phyloP scores from a whole-genome alignment of 64 coral and sea anemone genomes.

The Montipora foliosa region DNA sequence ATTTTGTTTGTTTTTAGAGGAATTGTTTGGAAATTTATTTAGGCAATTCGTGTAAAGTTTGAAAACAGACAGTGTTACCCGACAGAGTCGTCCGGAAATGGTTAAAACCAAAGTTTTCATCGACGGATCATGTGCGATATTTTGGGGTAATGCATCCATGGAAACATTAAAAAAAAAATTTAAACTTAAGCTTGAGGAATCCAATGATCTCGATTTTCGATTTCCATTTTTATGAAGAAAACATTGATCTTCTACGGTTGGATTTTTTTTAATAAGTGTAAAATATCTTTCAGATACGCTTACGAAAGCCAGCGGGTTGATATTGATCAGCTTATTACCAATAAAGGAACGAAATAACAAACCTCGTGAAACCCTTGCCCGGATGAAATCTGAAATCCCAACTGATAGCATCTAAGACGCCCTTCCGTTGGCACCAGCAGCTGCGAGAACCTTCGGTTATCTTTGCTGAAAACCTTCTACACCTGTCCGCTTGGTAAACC shows the following conservation, averaged over 20 bases:
- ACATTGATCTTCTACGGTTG: neutral
- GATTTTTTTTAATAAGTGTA: neutral
- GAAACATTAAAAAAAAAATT: neutral
- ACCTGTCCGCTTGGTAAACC: too few species aligned
- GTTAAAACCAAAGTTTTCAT: neutral
- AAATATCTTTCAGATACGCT: neutral
- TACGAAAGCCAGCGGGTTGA: neutral
- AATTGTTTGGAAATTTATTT: neutral
- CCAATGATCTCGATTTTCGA: too few species aligned
- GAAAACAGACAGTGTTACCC: neutral
- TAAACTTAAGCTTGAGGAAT: neutral
- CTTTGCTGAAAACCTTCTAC: too few species aligned
- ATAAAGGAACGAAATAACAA: neutral
- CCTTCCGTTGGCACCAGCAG: too few species aligned
- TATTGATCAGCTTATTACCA: neutral
- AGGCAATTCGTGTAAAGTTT: neutral
- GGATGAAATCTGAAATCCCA: too few species aligned
- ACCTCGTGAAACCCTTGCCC: neutral
- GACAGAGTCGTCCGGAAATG: neutral
- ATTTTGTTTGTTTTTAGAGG: neutral
- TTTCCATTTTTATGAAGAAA: neutral
- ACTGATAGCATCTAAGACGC: too few species aligned
- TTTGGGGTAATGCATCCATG: too few species aligned
- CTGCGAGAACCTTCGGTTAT: too few species aligned
- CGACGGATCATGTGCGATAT: neutral